Conservation (phyloP, 1,140 invertebrate genomes). For the Lordiphosa mommai region DNA sequence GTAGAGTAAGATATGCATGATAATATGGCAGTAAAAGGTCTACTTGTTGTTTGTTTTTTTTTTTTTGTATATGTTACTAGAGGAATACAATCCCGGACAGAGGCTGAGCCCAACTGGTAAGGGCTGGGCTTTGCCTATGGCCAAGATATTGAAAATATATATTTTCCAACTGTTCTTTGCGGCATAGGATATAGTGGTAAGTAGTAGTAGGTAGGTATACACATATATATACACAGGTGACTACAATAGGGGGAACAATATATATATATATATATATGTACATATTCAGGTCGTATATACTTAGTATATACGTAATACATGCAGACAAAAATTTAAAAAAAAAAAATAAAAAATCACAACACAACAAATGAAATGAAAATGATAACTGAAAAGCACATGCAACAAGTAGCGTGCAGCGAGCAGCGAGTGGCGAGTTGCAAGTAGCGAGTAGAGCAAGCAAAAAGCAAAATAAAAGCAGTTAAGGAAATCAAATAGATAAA, state of each 20-base stretch:
- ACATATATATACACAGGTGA: not conserved
- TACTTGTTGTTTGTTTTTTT: constrained; percentile 1
- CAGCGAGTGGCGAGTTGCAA: constrained; percentile 9
- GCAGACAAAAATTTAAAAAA: constrained; percentile 4
- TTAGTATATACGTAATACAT: constrained; percentile 2
- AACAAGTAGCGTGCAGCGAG: constrained; percentile 9
- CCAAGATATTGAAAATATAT: constrained; percentile 13
- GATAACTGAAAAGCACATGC: constrained; percentile 11
- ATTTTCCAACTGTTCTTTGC: constrained; percentile 23
- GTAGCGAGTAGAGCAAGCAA: constrained; percentile 48
- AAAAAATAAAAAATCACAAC: not conserved
- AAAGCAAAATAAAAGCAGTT: constrained; percentile 43
- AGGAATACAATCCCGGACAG: no score
- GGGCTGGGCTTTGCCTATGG: not conserved
- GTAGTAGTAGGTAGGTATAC: not conserved
- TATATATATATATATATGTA: constrained; percentile 16
- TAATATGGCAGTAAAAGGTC: constrained; percentile 28
- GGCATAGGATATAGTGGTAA: not conserved
- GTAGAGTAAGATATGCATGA: constrained; percentile 21
- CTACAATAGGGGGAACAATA: not conserved
- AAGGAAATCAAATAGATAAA: constrained; percentile 29
- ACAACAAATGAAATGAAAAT: constrained; percentile 2
- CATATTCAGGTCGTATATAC: not conserved
- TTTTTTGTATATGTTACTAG: not conserved
- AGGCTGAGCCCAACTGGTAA: not conserved